Conservation (phyloP, 2,888 invertebrate genomes). For the Nomada fabriciana region DNA sequence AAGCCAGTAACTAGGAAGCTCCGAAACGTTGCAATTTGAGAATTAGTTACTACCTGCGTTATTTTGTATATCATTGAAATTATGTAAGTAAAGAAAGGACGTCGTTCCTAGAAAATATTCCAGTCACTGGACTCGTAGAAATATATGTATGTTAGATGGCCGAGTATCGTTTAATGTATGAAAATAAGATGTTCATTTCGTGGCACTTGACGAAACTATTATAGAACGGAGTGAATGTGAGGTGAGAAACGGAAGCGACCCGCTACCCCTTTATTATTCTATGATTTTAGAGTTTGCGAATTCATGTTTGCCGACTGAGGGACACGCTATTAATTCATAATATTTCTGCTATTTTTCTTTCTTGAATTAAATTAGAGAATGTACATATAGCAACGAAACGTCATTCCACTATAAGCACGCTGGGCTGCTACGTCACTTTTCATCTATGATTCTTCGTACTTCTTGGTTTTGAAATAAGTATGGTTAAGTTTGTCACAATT, state of each 20-base stretch:
- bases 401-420: conserved; percentile 64
- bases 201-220: conserved; percentile 21
- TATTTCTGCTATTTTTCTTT: conserved; percentile 49
- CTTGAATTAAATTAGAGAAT: conserved; percentile 75
- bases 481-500: conserved; percentile 18
- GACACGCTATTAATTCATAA: conserved; percentile 71
- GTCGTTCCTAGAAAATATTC: neutral
- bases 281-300: conserved; percentile 72
- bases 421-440: conserved; percentile 34
- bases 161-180: conserved; percentile 21
- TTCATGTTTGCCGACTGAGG: conserved; percentile 74
- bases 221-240: conserved; percentile 11
- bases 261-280: conserved; percentile 64
- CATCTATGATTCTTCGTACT: conserved; percentile 44
- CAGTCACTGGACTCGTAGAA: conserved; percentile 25
- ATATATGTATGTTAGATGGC: neutral
- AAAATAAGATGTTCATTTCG: conserved; percentile 23
- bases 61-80: neutral
- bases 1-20: conserved; percentile 10
- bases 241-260: conserved; percentile 10
- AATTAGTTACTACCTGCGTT: neutral
- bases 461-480: conserved; percentile 22
- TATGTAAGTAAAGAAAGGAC: neutral
- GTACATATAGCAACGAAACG: conserved; percentile 51
- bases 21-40: neutral